Conservation (phyloP, 2,888 invertebrate species). For the Elegia similella region DNA sequence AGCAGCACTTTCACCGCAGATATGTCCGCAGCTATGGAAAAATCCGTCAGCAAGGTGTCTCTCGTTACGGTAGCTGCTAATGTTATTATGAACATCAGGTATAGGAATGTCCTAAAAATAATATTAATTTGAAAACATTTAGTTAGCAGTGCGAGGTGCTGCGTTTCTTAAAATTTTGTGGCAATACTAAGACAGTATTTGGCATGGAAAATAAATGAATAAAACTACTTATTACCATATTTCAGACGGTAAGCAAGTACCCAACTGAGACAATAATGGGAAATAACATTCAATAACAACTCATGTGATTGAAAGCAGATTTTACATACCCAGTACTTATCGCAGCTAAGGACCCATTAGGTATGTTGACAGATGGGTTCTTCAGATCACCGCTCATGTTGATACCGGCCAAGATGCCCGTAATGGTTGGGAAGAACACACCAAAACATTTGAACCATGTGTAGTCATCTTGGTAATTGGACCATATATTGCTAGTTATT, state of each 20-base stretch:
- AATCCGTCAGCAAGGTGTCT: constrained; percentile 86
- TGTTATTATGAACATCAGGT: constrained; percentile 93
- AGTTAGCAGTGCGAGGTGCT: too few relatives aligned
- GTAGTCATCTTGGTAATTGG: constrained; percentile 89
- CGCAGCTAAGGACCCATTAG: constrained; percentile 96
- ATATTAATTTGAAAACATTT: not conserved
- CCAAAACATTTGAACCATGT: constrained; percentile 98
- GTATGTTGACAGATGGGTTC: constrained; percentile 95
- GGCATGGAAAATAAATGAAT: too few relatives aligned
- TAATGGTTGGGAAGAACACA: constrained; percentile 98
- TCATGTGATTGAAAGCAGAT: too few relatives aligned
- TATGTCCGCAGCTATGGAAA: constrained; percentile 95
- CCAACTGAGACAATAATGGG: too few relatives aligned
- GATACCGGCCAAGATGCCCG: constrained; percentile 97
- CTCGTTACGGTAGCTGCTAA: constrained; percentile 94
- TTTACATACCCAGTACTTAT: constrained; percentile 92
- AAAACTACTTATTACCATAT: too few relatives aligned
- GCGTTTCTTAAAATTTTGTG: too few relatives aligned
- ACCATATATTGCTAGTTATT: constrained; percentile 90
- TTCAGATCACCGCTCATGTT: constrained; percentile 99
- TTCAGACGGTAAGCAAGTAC: too few relatives aligned
- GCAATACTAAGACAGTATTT: too few relatives aligned
- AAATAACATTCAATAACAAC: not conserved
- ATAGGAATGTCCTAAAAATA: constrained; percentile 88
- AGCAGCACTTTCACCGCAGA: constrained; percentile 91